Evolutionary conservation across 92 coral and sea anemone genomes (phyloP).

Genomic region (Anthopleura xanthogrammica): DNA sequence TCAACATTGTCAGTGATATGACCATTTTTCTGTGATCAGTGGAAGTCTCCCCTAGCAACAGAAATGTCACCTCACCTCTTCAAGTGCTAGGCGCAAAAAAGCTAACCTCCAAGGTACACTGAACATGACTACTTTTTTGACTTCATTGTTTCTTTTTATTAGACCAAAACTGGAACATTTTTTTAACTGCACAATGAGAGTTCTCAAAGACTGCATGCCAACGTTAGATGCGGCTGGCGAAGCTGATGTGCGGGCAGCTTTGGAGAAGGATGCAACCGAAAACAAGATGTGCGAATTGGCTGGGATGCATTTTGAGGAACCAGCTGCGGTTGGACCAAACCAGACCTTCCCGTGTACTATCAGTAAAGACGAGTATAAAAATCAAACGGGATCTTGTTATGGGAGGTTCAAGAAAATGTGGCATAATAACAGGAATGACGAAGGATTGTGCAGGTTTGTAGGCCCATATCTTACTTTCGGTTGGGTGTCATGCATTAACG

Average conservation of each 20-base stretch:
- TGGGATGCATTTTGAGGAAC: background rate
- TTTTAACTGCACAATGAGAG: background rate
- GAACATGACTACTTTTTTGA: too few relatives aligned
- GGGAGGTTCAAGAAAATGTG: background rate
- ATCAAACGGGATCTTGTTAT: background rate
- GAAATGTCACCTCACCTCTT: too few relatives aligned
- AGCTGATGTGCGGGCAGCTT: background rate
- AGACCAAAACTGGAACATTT: background rate
- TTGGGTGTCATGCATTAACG: background rate
- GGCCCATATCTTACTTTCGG: background rate
- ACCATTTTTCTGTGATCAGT: too few relatives aligned
- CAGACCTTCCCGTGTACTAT: background rate
- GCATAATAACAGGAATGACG: background rate
- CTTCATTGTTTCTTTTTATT: background rate
- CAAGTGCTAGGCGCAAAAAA: too few relatives aligned
- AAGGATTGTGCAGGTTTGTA: background rate
- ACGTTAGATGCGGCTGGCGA: background rate
- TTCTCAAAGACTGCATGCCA: background rate
- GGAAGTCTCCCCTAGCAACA: too few relatives aligned
- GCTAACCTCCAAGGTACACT: too few relatives aligned
- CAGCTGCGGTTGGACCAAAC: background rate
- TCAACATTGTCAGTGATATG: too few relatives aligned
- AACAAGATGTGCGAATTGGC: background rate
- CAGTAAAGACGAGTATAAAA: background rate
- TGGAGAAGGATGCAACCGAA: background rate